Evolutionary conservation across 2,888 invertebrate species (phyloP).

Genomic region (Psylliodes chrysocephalus): DNA sequence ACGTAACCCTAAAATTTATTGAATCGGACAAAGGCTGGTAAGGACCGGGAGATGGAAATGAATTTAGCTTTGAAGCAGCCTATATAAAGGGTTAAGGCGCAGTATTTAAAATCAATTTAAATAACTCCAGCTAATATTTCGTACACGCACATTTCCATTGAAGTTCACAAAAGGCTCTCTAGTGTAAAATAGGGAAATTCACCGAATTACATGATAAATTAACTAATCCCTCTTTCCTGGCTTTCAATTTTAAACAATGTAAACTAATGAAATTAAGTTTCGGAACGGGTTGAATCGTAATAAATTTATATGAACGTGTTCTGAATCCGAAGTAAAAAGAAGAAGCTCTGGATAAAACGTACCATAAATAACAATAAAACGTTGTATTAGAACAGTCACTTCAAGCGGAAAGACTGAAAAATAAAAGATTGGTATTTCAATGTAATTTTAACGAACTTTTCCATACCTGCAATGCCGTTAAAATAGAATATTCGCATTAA

Average conservation of each 20-base stretch:
- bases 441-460: conserved; percentile 10
- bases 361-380: conserved; percentile 51
- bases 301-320: conserved; percentile 61
- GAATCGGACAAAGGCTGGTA: conserved; percentile 35
- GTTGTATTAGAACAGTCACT: conserved; percentile 23
- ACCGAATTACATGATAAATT: conserved; percentile 63
- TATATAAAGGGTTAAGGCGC: conserved; percentile 49
- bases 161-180: conserved; percentile 56
- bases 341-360: conserved; percentile 50
- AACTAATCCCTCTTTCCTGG: conserved; percentile 61
- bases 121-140: conserved; percentile 56
- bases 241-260: conserved; percentile 65
- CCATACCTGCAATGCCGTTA: background rate
- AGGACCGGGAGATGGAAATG: conserved; percentile 38
- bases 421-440: background rate
- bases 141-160: conserved; percentile 57
- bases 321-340: conserved; percentile 56
- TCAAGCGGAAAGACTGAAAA: conserved; percentile 7
- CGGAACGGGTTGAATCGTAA: conserved; percentile 65
- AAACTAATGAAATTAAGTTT: conserved; percentile 65
- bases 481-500: no score
- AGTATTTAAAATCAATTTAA: conserved; percentile 54
- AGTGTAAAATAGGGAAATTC: conserved; percentile 59
- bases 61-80: conserved; percentile 46
- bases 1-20: conserved; percentile 36